Base-by-base conservation (phyloP, 2,113 vertebrate species). In the Formicarius rufipectus region DNA sequence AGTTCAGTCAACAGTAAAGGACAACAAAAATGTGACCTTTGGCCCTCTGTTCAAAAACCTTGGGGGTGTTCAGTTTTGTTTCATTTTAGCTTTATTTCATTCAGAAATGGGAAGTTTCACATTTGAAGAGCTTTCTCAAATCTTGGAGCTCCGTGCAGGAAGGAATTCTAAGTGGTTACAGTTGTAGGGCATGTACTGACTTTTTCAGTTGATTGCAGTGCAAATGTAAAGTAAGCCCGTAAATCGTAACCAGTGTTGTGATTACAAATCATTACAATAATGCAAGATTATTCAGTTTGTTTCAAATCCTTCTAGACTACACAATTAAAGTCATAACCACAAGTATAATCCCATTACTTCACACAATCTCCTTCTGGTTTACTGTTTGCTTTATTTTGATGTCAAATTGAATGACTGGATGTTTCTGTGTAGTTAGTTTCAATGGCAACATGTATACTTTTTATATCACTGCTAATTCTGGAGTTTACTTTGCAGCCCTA, bases 281-380 rank as follows among this genome's bases (percentile, higher is more conserved):
- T 73, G 42, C 1, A 6, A 90, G 82, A 95, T 96, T 96, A 94
- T 91, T 95, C 66, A 77, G 69, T 98, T 97, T 94, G 52, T 96
- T 33, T 35, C 89, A 97, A 93, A 92, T 96, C 93, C 77, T 96
- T 95, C 68, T 35, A 81, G 81, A 82, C 67, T 87, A 39, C 58
- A 71, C 90, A 93, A 66, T 93, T 98, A 79, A 96, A 97, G 74
- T 75, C 47, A 44, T 96, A 97, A 96, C 50, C 35, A 79, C 72
- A 82, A 96, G 75, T 84, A 84, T 96, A 97, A 95, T 97, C 84
- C 84, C n/a, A n/a, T n/a, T n/a, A n/a, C n/a, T n/a, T 97, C 94
- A 87, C 81, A 77, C 49, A 88, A 6, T 81, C 39, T 81, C 93
- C 13, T 31, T 93, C 45, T 96, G 72, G 39, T 95, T 96, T 96